Conservation (phyloP, 2,888 invertebrate species). For the Antitype chi region DNA sequence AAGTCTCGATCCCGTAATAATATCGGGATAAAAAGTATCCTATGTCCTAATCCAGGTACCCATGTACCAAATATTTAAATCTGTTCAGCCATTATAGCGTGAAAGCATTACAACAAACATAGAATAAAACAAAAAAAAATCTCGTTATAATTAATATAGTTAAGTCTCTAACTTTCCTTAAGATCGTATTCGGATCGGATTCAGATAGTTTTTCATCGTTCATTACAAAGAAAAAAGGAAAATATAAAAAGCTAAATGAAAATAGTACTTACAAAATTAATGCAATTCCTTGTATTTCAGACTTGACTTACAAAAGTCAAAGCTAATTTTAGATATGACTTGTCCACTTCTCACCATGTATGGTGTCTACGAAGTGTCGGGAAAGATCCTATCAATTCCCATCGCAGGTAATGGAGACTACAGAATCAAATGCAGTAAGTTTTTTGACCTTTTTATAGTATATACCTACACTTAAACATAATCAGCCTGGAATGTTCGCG, state of each 20-base stretch:
- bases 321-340: slow-evolving; percentile 26
- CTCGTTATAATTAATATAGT: no score
- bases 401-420: slow-evolving; percentile 54
- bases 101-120: no score
- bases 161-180: no score
- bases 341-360: slow-evolving; percentile 44
- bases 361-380: slow-evolving; percentile 49
- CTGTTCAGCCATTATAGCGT: no score
- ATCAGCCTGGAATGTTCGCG: neutral
- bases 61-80: no score
- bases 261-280: neutral
- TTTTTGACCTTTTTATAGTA: neutral
- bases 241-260: neutral
- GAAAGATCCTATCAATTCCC: slow-evolving; percentile 45
- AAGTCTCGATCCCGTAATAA: no score
- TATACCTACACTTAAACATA: neutral
- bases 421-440: slow-evolving; percentile 48
- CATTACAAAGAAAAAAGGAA: neutral
- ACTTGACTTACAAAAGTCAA: slow-evolving; percentile 21
- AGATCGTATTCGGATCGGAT: neutral
- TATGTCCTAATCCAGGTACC: no score
- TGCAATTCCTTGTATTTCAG: slow-evolving; percentile 40
- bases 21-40: no score
- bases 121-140: no score
- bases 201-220: neutral